Conservation (phyloP, 2,888 invertebrate species). For the Catocala fraxini region DNA sequence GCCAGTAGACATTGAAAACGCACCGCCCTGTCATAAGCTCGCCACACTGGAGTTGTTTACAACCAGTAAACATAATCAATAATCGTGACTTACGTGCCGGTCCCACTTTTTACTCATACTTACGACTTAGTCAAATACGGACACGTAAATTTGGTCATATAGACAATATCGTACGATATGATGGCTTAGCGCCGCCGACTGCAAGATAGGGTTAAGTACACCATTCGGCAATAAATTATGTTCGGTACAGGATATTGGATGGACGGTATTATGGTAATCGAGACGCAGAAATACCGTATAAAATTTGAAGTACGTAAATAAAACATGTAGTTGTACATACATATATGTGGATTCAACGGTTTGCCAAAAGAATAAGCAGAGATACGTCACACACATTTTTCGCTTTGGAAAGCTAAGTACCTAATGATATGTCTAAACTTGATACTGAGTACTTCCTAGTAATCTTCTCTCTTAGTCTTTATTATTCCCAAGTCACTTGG, state of each 20-base stretch:
- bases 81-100: conserved; percentile 77
- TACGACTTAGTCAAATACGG: conserved; percentile 68
- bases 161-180: conserved; percentile 49
- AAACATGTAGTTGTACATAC: too few relatives aligned
- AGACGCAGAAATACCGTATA: conserved; percentile 8
- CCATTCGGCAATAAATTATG: conserved; percentile 37
- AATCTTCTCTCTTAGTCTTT: too few relatives aligned
- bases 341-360: too few relatives aligned
- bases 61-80: conserved; percentile 83
- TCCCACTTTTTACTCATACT: conserved; percentile 73
- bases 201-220: conserved; percentile 37
- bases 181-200: conserved; percentile 43
- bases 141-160: conserved; percentile 54
- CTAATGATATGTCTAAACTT: too few relatives aligned
- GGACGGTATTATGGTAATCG: conserved; percentile 31
- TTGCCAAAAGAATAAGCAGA: too few relatives aligned
- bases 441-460: too few relatives aligned
- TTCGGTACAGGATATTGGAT: conserved; percentile 35
- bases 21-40: conserved; percentile 57
- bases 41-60: conserved; percentile 79
- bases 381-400: too few relatives aligned
- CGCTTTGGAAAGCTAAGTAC: too few relatives aligned
- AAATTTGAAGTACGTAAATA: conserved; percentile 8
- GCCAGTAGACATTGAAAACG: conserved; percentile 61
- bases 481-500: too few relatives aligned